Base-by-base conservation (phyloP, 2,113 vertebrate genomes). In the Mungos mungo region DNA sequence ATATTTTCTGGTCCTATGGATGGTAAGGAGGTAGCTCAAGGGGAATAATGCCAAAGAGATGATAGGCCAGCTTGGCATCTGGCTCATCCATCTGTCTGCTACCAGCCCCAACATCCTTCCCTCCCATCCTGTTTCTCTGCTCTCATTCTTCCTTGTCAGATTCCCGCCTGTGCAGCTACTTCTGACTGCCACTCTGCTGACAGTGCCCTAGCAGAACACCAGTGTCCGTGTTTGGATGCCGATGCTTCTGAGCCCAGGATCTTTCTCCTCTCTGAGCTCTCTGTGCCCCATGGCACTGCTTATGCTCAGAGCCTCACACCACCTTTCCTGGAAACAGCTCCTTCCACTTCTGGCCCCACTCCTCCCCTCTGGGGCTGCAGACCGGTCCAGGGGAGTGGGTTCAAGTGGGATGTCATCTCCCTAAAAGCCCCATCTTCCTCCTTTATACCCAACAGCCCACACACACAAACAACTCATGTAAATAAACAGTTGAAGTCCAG, bases 181-280 rank as follows among this genome's bases (percentile, higher is more conserved):
- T 83, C 4, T 33, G 3, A 45, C 41, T 5, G 25, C 31, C 65
- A 41, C 21, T 31, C 11, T 60, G 65, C 31, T 16, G 27, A 38
- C 9, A 27, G 8, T 19, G 19, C 27, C 33, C 66, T 31, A 3
- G 5, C 11, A 63, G 35, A 72, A 23, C 0, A 0, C 68, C 7
- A 1, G 13, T 0, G 0, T 35, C 41, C 68, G 16, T 6, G 76
- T 57, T 35, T 2, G 21, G 21, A 27, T 12, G 7, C 50, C 8
- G 5, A 33, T 3, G 27, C 52, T 57, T 41, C 31, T 21, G 25
- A 54, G 12, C 35, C 21, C 16, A 1, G 29, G 19, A 12, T 65
- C n/a, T 15, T 69, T 63, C 52, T 68, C 10, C 50, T 77, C 10
- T 68, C 9, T 16, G 45, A 29, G 0, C 27, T 38, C 47, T 65